These are phyloP conservation scores for Mystacides longicornis DNA, from an alignment of 2,888 invertebrate species.

Conservation along the genomic window DNA sequence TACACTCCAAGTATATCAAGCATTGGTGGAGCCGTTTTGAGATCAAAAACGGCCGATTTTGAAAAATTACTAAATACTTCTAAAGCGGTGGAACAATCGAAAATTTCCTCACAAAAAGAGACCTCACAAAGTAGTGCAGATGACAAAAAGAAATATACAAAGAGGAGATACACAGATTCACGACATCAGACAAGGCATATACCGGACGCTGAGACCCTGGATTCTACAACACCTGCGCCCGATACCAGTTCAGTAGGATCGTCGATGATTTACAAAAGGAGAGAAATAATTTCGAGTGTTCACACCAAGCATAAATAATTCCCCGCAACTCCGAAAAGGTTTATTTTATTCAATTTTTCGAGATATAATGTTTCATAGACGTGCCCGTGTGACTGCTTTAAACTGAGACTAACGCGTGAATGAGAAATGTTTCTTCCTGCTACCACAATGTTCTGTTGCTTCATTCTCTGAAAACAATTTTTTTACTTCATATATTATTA, in stretches of 20 bases:
- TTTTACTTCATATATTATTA: too few relatives aligned
- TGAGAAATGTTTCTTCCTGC: too few relatives aligned
- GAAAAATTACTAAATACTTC: constrained; percentile 48
- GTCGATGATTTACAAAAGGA: constrained; percentile 60
- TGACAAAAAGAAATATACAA: constrained; percentile 54
- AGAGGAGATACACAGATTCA: constrained; percentile 53
- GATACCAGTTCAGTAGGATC: constrained; percentile 17
- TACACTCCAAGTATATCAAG: constrained; percentile 39
- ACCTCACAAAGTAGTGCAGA: constrained; percentile 34
- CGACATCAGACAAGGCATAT: constrained; percentile 53
- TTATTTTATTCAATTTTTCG: too few relatives aligned
- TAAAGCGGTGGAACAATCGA: constrained; percentile 41
- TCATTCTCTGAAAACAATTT: too few relatives aligned
- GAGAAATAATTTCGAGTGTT: constrained; percentile 75
- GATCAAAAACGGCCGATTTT: constrained; percentile 61
- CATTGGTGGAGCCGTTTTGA: constrained; percentile 57
- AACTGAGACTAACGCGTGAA: too few relatives aligned
- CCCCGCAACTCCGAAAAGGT: too few relatives aligned
- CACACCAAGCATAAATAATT: constrained; percentile 33
- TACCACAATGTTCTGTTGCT: too few relatives aligned
- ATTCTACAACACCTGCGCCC: constrained; percentile 23
- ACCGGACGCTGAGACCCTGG: constrained; percentile 46
- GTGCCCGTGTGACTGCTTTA: too few relatives aligned
- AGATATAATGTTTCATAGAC: too few relatives aligned
- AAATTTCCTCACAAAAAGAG: constrained; percentile 35